Base-by-base conservation (phyloP, 2,797 vertebrate species). In the Zenarchopterus dispar region DNA sequence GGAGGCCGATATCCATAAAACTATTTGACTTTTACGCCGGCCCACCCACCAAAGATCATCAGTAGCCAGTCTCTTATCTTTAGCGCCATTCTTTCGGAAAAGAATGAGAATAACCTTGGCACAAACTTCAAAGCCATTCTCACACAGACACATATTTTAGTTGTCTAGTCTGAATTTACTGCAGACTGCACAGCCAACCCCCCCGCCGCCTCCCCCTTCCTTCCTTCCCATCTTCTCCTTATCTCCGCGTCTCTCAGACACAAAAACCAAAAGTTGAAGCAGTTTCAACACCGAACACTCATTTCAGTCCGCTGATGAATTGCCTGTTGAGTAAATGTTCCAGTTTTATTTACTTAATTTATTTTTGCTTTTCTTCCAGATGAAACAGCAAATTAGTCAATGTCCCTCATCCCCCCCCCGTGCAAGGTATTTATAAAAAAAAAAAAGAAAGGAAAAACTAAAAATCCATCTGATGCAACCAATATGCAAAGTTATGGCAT, bases 41-140 rank as follows among this genome's bases (percentile, higher is more conserved):
- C 71, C 67, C 42, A 53, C 4, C 41, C 70, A 77, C 74, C 53
- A 74, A 60, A 68, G 63, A 70, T 59, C 33, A 60, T 49, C 52
- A 28, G 19, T 43, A 68, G 60, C 31, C 4, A 5, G 45, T 47
- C 24, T 60, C 51, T 61, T 42, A 70, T 80, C 61, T 73, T 73
- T 23, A 31, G 11, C 15, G 0, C 19, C 22, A 39, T 75, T 71
- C 22, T 74, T 62, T 50, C 71, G 43, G 33, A 72, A 56, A 76
- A 69, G 67, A 41, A 28, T 15, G 50, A 74, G 26, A 53, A 44
- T 59, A 26, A 64, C 63, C 52, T 75, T 70, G 70, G 59, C 69
- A 57, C 19, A 6, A 4, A 52, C 59, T 58, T 70, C 63, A 75
- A 73, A 81, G 76, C 31, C 8, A 2, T 72, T 62, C 56, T 73